Evolutionary conservation across 2,797 vertebrate genomes (phyloP).

Genomic region (Sebastiscus albofasciatus): DNA sequence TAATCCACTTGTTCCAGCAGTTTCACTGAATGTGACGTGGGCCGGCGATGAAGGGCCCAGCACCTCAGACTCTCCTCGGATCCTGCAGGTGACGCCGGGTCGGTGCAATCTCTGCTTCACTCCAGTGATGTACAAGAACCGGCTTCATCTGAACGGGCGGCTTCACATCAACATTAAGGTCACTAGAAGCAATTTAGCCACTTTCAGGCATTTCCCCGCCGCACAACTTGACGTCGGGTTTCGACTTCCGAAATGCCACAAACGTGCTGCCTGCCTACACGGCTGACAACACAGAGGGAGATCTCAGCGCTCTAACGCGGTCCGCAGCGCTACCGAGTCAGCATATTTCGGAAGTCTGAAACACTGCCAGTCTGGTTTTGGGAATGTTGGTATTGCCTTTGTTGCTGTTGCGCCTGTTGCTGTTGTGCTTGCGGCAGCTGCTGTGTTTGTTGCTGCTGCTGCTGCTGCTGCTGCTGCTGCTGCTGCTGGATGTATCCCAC

Average conservation of each 20-base stretch:
- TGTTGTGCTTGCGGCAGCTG: conserved; percentile 82
- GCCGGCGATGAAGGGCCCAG: conserved; percentile 14
- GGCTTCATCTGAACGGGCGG: conserved; percentile 21
- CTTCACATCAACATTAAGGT: conserved; percentile 56
- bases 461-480: conserved; percentile 77
- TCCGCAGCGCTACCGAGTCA: conserved; percentile 79
- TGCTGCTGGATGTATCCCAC: conserved; percentile 85
- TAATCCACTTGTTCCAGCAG: conserved; percentile 44
- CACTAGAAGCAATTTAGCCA: conserved; percentile 25
- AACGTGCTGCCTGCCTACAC: conserved; percentile 24
- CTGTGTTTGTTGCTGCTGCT: conserved; percentile 60
- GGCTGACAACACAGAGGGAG: background rate
- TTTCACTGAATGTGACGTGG: conserved; percentile 3
- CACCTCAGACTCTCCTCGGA: conserved; percentile 24
- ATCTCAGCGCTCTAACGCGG: conserved; percentile 31
- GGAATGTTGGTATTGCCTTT: conserved; percentile 84
- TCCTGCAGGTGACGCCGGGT: conserved; percentile 1
- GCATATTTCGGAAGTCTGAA: conserved; percentile 87
- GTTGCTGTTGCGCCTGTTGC: conserved; percentile 76
- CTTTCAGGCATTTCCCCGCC: conserved; percentile 5
- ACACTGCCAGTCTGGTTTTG: conserved; percentile 83
- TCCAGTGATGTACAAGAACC: background rate
- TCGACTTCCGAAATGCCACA: conserved; percentile 44
- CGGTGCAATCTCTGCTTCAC: conserved; percentile 25
- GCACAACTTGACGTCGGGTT: conserved; percentile 39